Base-by-base conservation (phyloP, 2,888 invertebrate genomes). In the Chymomyza fuscimana region DNA sequence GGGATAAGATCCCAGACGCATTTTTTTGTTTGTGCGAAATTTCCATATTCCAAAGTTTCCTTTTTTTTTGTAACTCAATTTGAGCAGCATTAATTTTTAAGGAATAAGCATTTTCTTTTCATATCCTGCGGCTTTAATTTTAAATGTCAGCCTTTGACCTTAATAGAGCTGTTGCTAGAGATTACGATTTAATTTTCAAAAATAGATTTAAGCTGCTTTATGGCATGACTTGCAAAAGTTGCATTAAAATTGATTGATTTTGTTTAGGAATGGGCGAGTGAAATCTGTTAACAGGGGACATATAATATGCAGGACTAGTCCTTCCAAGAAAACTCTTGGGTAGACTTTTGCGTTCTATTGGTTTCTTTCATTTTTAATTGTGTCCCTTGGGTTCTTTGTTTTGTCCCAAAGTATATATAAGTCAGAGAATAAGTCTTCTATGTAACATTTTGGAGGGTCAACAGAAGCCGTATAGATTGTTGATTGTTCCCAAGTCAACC, bases 181-280 rank as follows among this genome's bases (percentile, higher is more conserved):
- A 40, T 10, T 29, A 56, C 46, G 56, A 16, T 51, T 67, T 40
- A 67, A 52, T 52, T 68, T 76, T 67, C 50, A 63, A 25, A 72
- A 77, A 74, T 81, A 77, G 81, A 65, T 72, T 25, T 72, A 63
- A 74, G 76, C 73, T 63, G 63, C 10, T 5, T n/a, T 46, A 15
- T 10, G 16, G 36, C 36, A 54, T 19, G 22, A 46, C 40, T 46
- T 1, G 4, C 40, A 46, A 46, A 46, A 46, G 40, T 46, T 46
- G 40, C 40, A 46, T 12, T 46, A 4, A 46, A 46, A 12, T 15
- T 72, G 67, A 69, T 67, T 46, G 10, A 12, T 46, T 46, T 32
- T 5, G 7, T 32, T 7, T 32, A 1, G 9, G 32, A 1, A 32
- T 2, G 40, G 40, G 10, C 40, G 5, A 40, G 10, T 46, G 12